Percentiles rank a stretch among this genome's conserved stretches.
Evolutionary conservation across 2,113 vertebrate species (phyloP).

Genomic region (Phycodurus eques): DNA sequence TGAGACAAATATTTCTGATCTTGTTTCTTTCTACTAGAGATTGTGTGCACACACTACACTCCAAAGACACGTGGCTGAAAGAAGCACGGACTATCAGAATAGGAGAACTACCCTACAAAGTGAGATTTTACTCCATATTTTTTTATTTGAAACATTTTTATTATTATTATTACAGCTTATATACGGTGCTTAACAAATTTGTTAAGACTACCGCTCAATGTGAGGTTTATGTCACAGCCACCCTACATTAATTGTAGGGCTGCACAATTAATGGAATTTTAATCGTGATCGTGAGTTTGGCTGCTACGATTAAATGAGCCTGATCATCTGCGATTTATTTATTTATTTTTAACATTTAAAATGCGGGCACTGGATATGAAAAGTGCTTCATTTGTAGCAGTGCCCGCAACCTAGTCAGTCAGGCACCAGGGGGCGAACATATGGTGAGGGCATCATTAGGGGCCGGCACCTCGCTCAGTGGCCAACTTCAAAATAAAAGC

Average conservation of each 20-base stretch:
- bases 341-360: too few species aligned
- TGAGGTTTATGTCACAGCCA: not conserved
- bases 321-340: too few species aligned
- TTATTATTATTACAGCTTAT: not conserved
- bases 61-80: conserved; percentile 94
- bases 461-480: too few species aligned
- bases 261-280: too few species aligned
- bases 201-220: not conserved
- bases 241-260: not conserved
- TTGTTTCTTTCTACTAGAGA: conserved; percentile 70
- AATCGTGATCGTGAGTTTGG: too few species aligned
- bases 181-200: not conserved
- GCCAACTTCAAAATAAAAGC: too few species aligned
- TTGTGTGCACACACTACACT: conserved; percentile 91
- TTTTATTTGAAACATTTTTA: not conserved
- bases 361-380: too few species aligned
- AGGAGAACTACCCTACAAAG: conserved; percentile 92
- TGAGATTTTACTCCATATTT: conserved; percentile 30
- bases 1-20: not conserved
- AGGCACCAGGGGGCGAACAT: too few species aligned
- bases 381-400: too few species aligned
- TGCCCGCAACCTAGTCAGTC: too few species aligned
- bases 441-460: too few species aligned
- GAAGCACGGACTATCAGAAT: conserved; percentile 87
- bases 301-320: too few species aligned